Percentiles rank a stretch among this genome's conserved stretches.
Evolutionary conservation across 2,888 invertebrate genomes (phyloP).

Genomic region (Nemotelus nigrinus): DNA sequence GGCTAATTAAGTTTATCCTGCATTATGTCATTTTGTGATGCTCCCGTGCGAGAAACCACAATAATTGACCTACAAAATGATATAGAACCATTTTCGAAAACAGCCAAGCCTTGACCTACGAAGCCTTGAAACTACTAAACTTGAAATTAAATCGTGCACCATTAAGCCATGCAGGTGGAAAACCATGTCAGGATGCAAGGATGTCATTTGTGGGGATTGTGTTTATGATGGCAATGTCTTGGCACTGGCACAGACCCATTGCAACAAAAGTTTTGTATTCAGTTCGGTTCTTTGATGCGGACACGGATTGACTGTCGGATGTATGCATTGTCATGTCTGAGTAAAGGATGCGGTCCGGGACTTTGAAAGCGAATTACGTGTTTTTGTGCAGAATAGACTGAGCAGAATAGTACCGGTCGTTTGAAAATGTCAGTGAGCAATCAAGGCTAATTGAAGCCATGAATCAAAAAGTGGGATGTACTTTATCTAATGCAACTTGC

Average conservation of each 20-base stretch:
- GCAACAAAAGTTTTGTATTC: too few relatives aligned
- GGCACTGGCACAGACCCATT: too few relatives aligned
- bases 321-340: too few relatives aligned
- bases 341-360: too few relatives aligned
- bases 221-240: too few relatives aligned
- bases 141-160: background rate
- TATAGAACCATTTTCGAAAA: slow-evolving; percentile 4
- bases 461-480: background rate
- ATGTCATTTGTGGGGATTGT: background rate
- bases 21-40: slow-evolving; percentile 33
- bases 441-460: background rate
- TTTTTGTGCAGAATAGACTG: background rate
- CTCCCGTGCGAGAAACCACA: slow-evolving; percentile 11
- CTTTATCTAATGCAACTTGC: background rate
- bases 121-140: slow-evolving; percentile 26
- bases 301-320: too few relatives aligned
- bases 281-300: too few relatives aligned
- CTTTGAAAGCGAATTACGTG: too few relatives aligned
- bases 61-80: slow-evolving; percentile 22
- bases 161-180: slow-evolving; percentile 17
- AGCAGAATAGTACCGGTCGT: background rate
- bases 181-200: slow-evolving; percentile 19
- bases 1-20: slow-evolving; percentile 33
- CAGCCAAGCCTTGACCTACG: slow-evolving; percentile 25
- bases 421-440: background rate